Conservation (phyloP, 2,113 vertebrate species). For the Paramormyrops kingsleyae region DNA sequence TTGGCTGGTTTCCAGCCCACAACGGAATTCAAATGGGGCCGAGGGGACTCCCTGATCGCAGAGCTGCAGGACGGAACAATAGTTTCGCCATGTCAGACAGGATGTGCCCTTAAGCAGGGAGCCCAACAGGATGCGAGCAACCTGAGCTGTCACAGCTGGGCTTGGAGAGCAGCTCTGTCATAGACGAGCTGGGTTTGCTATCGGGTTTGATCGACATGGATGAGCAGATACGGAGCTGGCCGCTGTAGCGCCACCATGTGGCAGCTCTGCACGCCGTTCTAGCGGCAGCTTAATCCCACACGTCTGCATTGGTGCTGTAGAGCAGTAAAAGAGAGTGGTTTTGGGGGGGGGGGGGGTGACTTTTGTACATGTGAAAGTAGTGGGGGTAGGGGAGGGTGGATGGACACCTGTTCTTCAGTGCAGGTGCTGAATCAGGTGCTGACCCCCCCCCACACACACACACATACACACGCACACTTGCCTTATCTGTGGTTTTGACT, state of each 20-base stretch:
- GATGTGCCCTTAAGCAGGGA: slow-evolving; percentile 50
- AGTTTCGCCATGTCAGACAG: slow-evolving; percentile 49
- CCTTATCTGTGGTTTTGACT: slow-evolving; percentile 51
- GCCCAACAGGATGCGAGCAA: neutral
- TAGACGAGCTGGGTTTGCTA: neutral
- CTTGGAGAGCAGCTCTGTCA: neutral
- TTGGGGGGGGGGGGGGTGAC: neutral
- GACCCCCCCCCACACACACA: slow-evolving; percentile 20
- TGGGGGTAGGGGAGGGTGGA: slow-evolving; percentile 30
- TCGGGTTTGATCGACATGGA: neutral
- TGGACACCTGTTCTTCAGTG: slow-evolving; percentile 40
- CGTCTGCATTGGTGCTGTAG: neutral
- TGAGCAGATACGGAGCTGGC: neutral
- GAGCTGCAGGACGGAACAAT: slow-evolving; percentile 55
- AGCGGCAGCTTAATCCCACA: neutral
- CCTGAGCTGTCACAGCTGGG: neutral
- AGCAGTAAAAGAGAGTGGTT: neutral
- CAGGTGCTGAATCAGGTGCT: slow-evolving; percentile 37
- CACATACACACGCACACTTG: slow-evolving; percentile 55
- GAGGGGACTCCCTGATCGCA: slow-evolving; percentile 47
- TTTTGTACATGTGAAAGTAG: neutral
- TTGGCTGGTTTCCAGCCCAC: slow-evolving; percentile 45
- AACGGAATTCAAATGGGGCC: slow-evolving; percentile 28
- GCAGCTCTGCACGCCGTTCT: neutral
- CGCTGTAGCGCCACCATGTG: neutral